Base-by-base conservation (phyloP, 2,888 invertebrate species). In the Tryphoninae sp. region DNA sequence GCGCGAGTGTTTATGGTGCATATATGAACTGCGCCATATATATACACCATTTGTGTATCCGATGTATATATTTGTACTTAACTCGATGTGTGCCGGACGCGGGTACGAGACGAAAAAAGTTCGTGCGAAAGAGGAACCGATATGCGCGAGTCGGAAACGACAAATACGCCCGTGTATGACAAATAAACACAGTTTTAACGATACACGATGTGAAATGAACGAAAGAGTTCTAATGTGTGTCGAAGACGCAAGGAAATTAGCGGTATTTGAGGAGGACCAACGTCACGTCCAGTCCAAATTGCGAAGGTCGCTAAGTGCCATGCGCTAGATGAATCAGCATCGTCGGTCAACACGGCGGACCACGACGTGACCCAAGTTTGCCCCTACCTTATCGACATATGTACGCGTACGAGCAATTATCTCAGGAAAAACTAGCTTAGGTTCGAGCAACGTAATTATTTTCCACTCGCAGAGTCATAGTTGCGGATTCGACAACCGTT, bases 61-160 rank as follows among this genome's bases (percentile, higher is more conserved):
- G 33, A 33, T 33, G 33, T 33, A 45, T 13, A 45, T 45, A 45
- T 45, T 45, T 45, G 45, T 45, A 45, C 45, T 3, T 33, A 6
- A 45, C 45, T 13, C 45, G 11, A 9, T 13, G 13, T 61, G 72
- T 49, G 72, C 42, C 13, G 26, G 22, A 61, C 49, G 72, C 58
- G 72, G 61, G 64, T 61, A 64, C 59, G 62, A 53, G 64, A 85
- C 86, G 87, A 89, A 33, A 33, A 33, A 89, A 89, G 89, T 89
- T 89, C 89, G 89, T 85, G 89, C 89, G 89, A 89, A 89, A 89
- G 89, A 88, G 86, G 88, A 88, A 87, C 86, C 88, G 86, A 87
- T 86, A 87, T 85, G 86, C 86, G 83, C 86, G 86, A 85, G 86
- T 87, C 87, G 86, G 86, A 84, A 45, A 58, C 58, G 40, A 42